These are phyloP conservation scores for Cynopterus sphinx DNA, from an alignment of 2,797 vertebrate genomes.

Conservation along the genomic window DNA sequence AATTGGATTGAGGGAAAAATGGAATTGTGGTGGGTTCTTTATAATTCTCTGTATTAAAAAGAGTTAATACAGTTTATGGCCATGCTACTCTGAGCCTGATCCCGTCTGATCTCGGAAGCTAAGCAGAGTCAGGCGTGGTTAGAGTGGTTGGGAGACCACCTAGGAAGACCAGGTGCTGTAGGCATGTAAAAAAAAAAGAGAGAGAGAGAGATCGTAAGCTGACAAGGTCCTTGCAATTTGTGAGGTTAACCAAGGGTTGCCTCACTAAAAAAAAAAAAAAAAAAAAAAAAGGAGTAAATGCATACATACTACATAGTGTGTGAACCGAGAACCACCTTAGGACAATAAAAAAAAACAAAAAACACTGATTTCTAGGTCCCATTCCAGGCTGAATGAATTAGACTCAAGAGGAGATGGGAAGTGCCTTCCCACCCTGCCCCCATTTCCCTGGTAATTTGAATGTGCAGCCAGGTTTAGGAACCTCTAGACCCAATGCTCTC, in stretches of 20 bases:
- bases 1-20: background rate
- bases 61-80: background rate
- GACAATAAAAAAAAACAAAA: background rate
- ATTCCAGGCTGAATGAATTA: background rate
- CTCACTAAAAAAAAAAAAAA: no score
- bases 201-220: no score
- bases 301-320: background rate
- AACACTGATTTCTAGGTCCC: background rate
- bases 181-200: no score
- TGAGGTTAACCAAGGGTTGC: no score
- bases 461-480: background rate
- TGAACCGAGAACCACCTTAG: background rate
- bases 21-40: background rate
- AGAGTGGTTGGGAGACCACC: no score
- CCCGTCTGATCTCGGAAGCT: no score
- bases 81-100: no score
- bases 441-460: background rate
- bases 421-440: background rate
- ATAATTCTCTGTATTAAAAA: slow-evolving; percentile 12
- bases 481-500: background rate
- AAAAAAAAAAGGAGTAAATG: background rate
- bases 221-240: no score
- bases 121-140: no score
- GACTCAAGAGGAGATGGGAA: background rate
- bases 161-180: no score